A percentile compares a stretch with the other conserved stretches of the same genome.
These are phyloP conservation scores for Eurypyga helias DNA, from an alignment of 2,113 vertebrate genomes.

Conservation along the genomic window DNA sequence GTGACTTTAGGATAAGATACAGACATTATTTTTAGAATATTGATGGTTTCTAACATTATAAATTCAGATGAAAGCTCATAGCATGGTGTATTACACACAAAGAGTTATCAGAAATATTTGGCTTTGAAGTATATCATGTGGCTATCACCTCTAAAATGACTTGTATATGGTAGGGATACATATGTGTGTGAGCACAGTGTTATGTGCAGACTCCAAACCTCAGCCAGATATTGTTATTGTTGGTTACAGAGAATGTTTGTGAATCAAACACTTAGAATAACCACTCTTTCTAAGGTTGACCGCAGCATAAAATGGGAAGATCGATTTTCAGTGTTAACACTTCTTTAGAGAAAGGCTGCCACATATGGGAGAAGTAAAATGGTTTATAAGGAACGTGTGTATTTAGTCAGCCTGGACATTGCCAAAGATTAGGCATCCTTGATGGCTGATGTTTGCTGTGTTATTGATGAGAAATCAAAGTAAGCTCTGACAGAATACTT, in stretches of 20 bases:
- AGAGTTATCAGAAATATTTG: background rate
- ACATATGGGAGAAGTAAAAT: background rate
- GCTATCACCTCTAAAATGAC: background rate
- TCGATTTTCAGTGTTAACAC: background rate
- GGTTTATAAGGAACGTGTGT: background rate
- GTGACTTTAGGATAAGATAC: background rate
- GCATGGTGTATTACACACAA: background rate
- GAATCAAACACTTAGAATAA: background rate
- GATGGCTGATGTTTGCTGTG: no score
- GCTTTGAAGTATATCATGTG: background rate
- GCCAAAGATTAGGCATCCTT: no score
- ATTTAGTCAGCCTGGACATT: background rate
- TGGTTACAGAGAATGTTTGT: background rate
- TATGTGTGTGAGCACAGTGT: background rate
- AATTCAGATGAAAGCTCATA: background rate
- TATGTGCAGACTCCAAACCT: background rate
- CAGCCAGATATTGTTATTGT: background rate
- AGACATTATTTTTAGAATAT: background rate
- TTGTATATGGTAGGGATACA: no score
- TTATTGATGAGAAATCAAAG: no score
- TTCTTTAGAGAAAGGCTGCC: background rate
- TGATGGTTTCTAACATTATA: background rate
- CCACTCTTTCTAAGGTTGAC: background rate
- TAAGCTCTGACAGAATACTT: no score
- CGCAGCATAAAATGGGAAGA: background rate